phyloP scores from a whole-genome alignment of 2,113 vertebrate species.

The Mandrillus leucophaeus region DNA sequence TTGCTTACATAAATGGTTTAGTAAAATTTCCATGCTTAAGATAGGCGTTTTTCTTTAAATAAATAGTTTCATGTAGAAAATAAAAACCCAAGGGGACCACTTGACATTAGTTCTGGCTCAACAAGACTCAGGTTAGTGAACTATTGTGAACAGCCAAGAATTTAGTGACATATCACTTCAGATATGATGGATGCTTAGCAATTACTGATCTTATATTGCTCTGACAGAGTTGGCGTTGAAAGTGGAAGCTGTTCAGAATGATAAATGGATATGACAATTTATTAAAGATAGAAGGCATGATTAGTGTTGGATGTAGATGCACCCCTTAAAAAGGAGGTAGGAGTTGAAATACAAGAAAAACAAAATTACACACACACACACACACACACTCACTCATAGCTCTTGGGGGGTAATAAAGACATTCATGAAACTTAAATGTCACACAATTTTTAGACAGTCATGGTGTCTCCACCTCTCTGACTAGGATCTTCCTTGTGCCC shows the following conservation, averaged over 20 bases:
- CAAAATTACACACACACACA: neutral
- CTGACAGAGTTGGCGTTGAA: conserved; percentile 62
- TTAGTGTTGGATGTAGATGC: conserved; percentile 56
- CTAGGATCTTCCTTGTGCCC: neutral
- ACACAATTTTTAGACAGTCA: neutral
- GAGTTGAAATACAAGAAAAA: neutral
- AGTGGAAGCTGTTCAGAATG: conserved; percentile 69
- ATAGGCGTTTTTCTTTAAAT: conserved; percentile 3
- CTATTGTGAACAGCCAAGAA: conserved; percentile 69
- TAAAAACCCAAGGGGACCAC: neutral
- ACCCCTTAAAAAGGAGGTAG: conserved; percentile 40
- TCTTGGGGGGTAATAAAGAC: neutral
- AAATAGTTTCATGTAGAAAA: conserved; percentile 11
- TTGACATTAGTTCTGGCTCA: conserved; percentile 49
- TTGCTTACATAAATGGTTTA: conserved; percentile 38
- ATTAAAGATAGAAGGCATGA: conserved; percentile 75
- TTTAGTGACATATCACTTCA: conserved; percentile 70
- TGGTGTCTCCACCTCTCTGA: neutral
- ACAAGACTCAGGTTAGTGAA: conserved; percentile 38
- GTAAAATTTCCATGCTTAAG: conserved; percentile 1
- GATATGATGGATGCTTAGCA: conserved; percentile 79
- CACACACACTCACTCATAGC: neutral
- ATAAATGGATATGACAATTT: conserved; percentile 80
- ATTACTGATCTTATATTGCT: conserved; percentile 79
- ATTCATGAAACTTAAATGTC: neutral